Conservation (phyloP, 2,888 invertebrate genomes). For the Lissocephala sabroskyi region DNA sequence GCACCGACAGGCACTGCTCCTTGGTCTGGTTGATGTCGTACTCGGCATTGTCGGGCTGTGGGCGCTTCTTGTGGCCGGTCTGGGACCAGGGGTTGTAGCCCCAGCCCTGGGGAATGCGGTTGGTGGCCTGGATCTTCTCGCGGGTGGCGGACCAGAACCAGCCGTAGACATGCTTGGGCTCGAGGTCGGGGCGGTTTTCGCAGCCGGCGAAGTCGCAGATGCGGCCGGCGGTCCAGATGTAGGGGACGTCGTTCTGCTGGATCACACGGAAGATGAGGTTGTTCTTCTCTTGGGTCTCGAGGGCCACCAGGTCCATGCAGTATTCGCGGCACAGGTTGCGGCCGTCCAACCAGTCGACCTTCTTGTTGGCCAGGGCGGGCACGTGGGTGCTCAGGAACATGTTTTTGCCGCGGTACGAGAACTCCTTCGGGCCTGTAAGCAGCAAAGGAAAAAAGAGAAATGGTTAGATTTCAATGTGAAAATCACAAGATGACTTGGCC, state of each 20-base stretch:
- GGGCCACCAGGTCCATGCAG: slow-evolving; percentile 93
- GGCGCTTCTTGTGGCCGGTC: slow-evolving; percentile 90
- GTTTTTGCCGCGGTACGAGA: slow-evolving; percentile 88
- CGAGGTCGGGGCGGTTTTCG: slow-evolving; percentile 87
- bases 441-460: slow-evolving; percentile 16
- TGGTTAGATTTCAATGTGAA: too few species aligned
- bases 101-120: slow-evolving; percentile 75
- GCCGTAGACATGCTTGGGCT: slow-evolving; percentile 87
- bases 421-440: slow-evolving; percentile 87
- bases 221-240: slow-evolving; percentile 94
- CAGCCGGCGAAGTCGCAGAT: slow-evolving; percentile 95
- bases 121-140: slow-evolving; percentile 88
- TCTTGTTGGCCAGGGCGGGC: slow-evolving; percentile 83
- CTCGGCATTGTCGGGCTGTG: slow-evolving; percentile 92
- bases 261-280: slow-evolving; percentile 91
- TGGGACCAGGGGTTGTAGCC: slow-evolving; percentile 92
- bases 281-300: slow-evolving; percentile 92
- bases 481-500: too few species aligned
- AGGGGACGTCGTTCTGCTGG: slow-evolving; percentile 90
- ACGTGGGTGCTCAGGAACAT: slow-evolving; percentile 91
- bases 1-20: slow-evolving; percentile 88
- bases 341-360: slow-evolving; percentile 92
- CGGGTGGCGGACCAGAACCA: slow-evolving; percentile 96
- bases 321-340: slow-evolving; percentile 93
- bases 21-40: slow-evolving; percentile 90